Percentiles rank a stretch among this genome's conserved stretches.
Evolutionary conservation across 2,888 invertebrate genomes (phyloP).

Genomic region (Scrobipalpa atriplicella): DNA sequence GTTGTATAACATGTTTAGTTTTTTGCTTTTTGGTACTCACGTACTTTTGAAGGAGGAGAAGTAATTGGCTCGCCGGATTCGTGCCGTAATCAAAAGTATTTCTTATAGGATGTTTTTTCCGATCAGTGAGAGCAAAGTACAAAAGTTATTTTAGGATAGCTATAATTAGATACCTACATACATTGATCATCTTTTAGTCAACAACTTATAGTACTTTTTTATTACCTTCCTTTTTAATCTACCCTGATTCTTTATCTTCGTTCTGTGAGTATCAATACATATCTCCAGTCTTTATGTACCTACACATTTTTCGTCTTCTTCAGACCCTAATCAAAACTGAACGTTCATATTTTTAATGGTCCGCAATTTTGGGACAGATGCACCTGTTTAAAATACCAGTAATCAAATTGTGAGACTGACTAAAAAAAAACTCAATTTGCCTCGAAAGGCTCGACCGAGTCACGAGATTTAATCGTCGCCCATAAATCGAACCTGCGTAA

Average conservation of each 20-base stretch:
- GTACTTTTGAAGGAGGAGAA: background rate
- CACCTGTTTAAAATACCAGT: background rate
- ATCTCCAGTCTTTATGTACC: background rate
- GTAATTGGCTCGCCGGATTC: constrained; percentile 1
- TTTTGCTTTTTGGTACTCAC: background rate
- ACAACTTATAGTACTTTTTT: background rate
- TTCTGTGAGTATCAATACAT: background rate
- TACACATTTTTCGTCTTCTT: background rate
- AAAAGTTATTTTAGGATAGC: background rate
- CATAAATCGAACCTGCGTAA: constrained; percentile 31
- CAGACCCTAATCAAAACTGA: background rate
- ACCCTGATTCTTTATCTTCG: background rate
- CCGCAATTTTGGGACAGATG: background rate
- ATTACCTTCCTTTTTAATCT: too few species aligned
- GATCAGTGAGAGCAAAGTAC: background rate
- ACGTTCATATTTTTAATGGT: background rate
- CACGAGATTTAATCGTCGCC: constrained; percentile 12
- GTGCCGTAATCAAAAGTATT: background rate
- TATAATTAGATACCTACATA: background rate
- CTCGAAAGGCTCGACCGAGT: constrained; percentile 14
- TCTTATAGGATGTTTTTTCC: background rate
- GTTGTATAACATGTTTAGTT: constrained; percentile 2
- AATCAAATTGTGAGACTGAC: background rate
- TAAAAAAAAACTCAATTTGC: background rate
- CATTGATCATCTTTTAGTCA: background rate